Percentiles rank a stretch among this genome's conserved stretches.
Conservation (phyloP, 2,113 vertebrate genomes). For the Prionailurus bengalensis region DNA sequence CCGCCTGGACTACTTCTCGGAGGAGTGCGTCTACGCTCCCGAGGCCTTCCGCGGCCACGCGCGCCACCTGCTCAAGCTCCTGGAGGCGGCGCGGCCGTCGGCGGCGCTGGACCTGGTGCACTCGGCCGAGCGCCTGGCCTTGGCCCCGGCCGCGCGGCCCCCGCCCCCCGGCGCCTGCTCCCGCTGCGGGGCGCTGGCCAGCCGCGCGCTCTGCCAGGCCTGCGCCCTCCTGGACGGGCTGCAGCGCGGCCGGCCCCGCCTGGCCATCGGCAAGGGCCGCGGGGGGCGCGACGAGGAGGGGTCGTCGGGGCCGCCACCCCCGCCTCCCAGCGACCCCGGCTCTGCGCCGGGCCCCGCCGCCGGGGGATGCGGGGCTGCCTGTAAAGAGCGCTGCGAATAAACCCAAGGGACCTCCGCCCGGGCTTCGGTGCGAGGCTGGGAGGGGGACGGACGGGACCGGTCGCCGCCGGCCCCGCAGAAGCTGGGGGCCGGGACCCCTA, state of each 20-base stretch:
- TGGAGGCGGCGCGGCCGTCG: constrained; percentile 57
- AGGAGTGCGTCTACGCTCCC: constrained; percentile 94
- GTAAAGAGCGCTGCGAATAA: neutral
- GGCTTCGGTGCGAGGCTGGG: accelerated
- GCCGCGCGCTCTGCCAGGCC: constrained; percentile 93
- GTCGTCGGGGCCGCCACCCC: accelerated
- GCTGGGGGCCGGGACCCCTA: neutral
- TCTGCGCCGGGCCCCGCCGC: accelerated
- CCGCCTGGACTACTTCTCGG: constrained; percentile 94
- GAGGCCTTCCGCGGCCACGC: constrained; percentile 93
- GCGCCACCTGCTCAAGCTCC: constrained; percentile 90
- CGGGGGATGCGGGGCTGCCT: neutral
- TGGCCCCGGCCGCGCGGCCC: constrained; percentile 90
- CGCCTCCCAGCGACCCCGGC: neutral
- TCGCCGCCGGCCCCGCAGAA: neutral
- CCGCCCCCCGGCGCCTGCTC: constrained; percentile 91
- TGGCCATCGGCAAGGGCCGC: constrained; percentile 91
- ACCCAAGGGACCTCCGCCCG: neutral
- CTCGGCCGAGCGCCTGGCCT: constrained; percentile 92
- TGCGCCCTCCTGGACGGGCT: constrained; percentile 94
- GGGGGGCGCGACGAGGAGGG: constrained; percentile 81
- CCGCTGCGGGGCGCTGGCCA: constrained; percentile 94
- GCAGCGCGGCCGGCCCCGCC: constrained; percentile 91
- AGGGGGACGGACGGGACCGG: neutral
- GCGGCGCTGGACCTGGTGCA: constrained; percentile 93